phyloP scores from a whole-genome alignment of 2,113 vertebrate genomes.

The Myrmecobius fasciatus region DNA sequence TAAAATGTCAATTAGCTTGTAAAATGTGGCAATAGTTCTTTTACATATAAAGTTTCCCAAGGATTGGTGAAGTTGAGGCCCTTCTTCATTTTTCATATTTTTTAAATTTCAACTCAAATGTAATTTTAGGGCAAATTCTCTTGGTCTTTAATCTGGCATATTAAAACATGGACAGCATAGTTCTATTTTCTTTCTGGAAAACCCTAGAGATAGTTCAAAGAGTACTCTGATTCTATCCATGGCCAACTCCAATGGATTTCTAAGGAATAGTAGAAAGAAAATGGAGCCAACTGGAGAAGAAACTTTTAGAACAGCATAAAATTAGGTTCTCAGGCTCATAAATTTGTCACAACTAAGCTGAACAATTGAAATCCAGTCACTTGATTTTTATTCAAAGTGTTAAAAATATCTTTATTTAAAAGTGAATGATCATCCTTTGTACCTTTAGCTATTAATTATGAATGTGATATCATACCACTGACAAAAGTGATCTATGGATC shows the following conservation, averaged over 20 bases:
- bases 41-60: neutral
- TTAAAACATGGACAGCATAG: neutral
- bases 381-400: neutral
- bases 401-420: neutral
- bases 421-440: neutral
- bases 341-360: neutral
- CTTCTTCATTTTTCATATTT: neutral
- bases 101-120: neutral
- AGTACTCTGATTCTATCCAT: neutral
- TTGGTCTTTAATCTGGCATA: neutral
- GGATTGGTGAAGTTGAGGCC: neutral
- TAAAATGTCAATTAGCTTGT: neutral
- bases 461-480: neutral
- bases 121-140: neutral
- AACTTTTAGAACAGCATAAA: neutral
- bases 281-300: neutral
- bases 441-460: neutral
- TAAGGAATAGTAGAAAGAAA: neutral
- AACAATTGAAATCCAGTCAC: neutral
- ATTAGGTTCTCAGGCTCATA: neutral
- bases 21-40: neutral
- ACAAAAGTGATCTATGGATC: neutral
- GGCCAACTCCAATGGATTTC: neutral
- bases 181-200: neutral
- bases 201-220: neutral